Base-by-base conservation (phyloP, 1,140 invertebrate genomes). In the Hormaphis cornu region DNA sequence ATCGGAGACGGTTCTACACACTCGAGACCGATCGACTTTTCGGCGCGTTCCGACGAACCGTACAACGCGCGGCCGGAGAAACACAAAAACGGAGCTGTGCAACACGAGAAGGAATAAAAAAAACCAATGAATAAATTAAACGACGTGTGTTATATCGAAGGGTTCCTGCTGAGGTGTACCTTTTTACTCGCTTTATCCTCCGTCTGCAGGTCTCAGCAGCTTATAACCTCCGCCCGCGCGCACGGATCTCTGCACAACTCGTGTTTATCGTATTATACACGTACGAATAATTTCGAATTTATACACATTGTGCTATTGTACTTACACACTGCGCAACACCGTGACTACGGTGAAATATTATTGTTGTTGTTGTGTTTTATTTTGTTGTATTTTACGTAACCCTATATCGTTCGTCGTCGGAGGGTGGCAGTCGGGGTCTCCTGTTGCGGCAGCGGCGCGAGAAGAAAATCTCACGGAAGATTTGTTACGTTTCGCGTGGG, bases 151-250 rank as follows among this genome's bases (percentile, higher is more conserved):
- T n/a, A 46, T 5, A 66, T 30, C 28, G 10, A 50, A 44, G 61
- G 61, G 59, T 48, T 66, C 61, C 61, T 63, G 37, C 33, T 22
- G 44, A 50, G 61, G 61, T 66, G 37, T 48, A 35, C 24, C n/a
- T n/a, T n/a, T n/a, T n/a, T n/a, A n/a, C n/a, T n/a, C n/a, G n/a
- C n/a, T n/a, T 33, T 33, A 69, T 54, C 44, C 42, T 44, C 22
- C 69, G 22, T 44, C 26, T 22, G 58, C 33, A 40, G 54, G 33
- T 58, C 35, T 37, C 26, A n/a, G n/a, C n/a, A 20, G 14, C 26
- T 53, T 53, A 20, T 71, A 69, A 48, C 59, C 71, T 46, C 58
- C 72, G 12, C 71, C 73, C 50, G 69, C 72, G 58, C 69, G 44
- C 24, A 8, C 40, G 12, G 40, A 50, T 58, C 53, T 40, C 69